Evolutionary conservation across 2,113 vertebrate species (phyloP).

Genomic region (Chamaea fasciata): DNA sequence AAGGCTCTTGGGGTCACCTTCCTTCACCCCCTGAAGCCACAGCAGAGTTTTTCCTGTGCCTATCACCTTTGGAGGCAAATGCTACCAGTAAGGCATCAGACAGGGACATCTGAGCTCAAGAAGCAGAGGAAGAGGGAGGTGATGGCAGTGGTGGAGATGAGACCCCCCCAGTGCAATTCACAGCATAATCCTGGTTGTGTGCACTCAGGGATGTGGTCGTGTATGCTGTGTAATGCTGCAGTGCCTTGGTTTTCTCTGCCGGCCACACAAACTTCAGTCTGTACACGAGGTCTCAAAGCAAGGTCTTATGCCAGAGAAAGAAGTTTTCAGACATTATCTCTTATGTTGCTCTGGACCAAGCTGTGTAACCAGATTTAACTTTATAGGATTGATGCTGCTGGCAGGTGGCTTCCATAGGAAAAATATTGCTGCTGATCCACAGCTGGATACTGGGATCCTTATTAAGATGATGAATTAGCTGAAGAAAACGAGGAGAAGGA

Average conservation of each 20-base stretch:
- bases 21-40: neutral
- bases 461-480: neutral
- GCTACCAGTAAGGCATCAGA: neutral
- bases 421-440: neutral
- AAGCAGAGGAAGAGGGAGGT: neutral
- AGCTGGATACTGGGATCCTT: neutral
- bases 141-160: neutral
- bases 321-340: neutral
- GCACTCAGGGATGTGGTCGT: accelerated
- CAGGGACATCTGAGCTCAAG: neutral
- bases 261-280: neutral
- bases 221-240: accelerated
- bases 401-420: neutral
- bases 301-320: neutral
- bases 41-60: neutral
- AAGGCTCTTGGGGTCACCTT: neutral
- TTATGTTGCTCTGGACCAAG: neutral
- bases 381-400: neutral
- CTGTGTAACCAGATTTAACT: neutral
- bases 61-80: neutral
- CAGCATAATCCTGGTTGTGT: neutral
- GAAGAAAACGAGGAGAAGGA: neutral
- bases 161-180: neutral
- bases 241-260: neutral
- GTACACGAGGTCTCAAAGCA: neutral